These are phyloP conservation scores for Psylliodes chrysocephalus DNA, from an alignment of 2,888 invertebrate genomes.

Conservation along the genomic window DNA sequence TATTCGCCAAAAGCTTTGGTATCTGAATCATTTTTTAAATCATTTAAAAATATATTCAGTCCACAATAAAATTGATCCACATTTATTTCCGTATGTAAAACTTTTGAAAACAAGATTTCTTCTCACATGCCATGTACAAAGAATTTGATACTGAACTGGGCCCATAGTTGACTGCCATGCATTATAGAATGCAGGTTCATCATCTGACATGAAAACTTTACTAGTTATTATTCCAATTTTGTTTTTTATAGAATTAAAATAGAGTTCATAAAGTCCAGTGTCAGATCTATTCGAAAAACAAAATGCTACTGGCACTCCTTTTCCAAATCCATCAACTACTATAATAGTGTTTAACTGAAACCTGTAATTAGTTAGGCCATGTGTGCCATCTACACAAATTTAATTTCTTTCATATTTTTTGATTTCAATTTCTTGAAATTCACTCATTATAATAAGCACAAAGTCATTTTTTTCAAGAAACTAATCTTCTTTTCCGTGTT, in stretches of 20 bases:
- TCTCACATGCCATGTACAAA: no score
- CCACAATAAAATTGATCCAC: no score
- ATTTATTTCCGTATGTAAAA: no score
- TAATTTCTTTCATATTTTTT: not conserved
- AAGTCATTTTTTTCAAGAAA: conserved; percentile 13
- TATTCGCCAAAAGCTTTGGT: no score
- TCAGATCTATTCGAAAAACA: conserved; percentile 40
- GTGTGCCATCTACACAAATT: conserved; percentile 36
- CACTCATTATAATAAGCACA: conserved; percentile 35
- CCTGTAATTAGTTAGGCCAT: conserved; percentile 7
- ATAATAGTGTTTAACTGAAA: conserved; percentile 36
- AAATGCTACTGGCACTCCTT: conserved; percentile 36
- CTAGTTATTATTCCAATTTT: not conserved
- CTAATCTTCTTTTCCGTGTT: conserved; percentile 17
- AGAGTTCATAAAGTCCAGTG: conserved; percentile 28
- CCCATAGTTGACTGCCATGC: no score
- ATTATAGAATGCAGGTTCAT: no score
- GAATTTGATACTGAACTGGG: no score
- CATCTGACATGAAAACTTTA: no score
- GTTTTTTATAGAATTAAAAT: conserved; percentile 15
- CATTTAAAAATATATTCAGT: no score
- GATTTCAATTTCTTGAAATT: not conserved
- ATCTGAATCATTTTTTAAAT: no score
- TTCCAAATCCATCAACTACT: conserved; percentile 37
- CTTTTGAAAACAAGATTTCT: no score